Base-by-base conservation (phyloP, 2,113 vertebrate species). In the Channa argus region DNA sequence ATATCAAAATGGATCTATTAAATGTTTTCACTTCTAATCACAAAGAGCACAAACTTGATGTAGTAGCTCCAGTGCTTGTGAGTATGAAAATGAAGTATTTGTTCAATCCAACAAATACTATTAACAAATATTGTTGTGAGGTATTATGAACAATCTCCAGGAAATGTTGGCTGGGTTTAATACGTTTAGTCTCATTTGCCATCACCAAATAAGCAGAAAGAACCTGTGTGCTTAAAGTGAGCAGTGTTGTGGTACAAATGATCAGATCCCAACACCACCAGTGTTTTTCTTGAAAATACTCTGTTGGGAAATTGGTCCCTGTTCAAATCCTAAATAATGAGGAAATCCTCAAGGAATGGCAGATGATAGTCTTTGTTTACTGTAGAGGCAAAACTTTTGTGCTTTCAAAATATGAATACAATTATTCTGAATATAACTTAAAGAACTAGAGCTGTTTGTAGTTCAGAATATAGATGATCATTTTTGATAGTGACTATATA, bases 171-270 rank as follows among this genome's bases (percentile, higher is more conserved):
- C 37, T 34, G 60, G 55, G 5, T 46, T 74, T 61, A 39, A 54
- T 75, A 44, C 45, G 41, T 62, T 56, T 15, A 11, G 13, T 47
- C 33, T 52, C 62, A 39, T 53, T 77, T 53, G 46, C 37, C 33
- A 38, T 41, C 52, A 15, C 58, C 46, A 77, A 83, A 83, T 65
- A 33, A 74, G 37, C 6, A 14, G 34, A 74, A 70, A 50, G 3
- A 33, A 60, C 44, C 38, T 41, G n/a, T 10, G 14, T 55, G 12
- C 54, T 49, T 41, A 12, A 61, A 76, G n/a, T 56, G 11, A 55
- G 47, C 41, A 47, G 41, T 13, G 36, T 53, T 50, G 59, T 69
- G 36, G 44, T 50, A 34, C 5, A 58, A 24, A 7, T 2, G 15
- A 52, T 49, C 59, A 47, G 10, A 54, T 73, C 41, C 52, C 5